phyloP scores from a whole-genome alignment of 2,797 vertebrate species.

The Acomys russatus region DNA sequence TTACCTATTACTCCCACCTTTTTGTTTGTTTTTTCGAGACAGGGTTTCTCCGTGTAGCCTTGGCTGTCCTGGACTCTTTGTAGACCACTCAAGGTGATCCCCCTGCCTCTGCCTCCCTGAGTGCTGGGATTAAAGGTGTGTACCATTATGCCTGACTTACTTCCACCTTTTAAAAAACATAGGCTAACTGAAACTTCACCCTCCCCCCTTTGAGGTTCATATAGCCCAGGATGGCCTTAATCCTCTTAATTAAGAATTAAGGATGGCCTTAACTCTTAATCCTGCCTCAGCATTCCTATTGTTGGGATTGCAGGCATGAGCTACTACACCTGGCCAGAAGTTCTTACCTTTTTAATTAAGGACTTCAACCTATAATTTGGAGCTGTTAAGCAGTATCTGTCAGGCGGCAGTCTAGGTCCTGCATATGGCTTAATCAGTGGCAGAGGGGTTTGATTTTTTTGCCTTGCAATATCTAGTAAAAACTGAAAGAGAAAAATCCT shows the following conservation, averaged over 20 bases:
- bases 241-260: neutral
- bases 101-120: too few relatives aligned
- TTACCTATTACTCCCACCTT: slow-evolving; percentile 43
- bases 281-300: neutral
- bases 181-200: slow-evolving; percentile 45
- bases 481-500: slow-evolving; percentile 87
- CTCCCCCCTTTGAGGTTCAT: slow-evolving; percentile 81
- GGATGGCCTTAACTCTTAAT: neutral
- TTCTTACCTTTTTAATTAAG: slow-evolving; percentile 95
- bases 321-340: neutral
- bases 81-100: too few relatives aligned
- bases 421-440: slow-evolving; percentile 97
- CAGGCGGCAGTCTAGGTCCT: slow-evolving; percentile 95
- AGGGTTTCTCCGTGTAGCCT: too few relatives aligned
- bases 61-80: too few relatives aligned
- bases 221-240: neutral
- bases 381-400: slow-evolving; percentile 97
- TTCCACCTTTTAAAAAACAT: slow-evolving; percentile 52
- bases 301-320: neutral
- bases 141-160: too few relatives aligned
- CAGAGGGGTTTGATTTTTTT: slow-evolving; percentile 96
- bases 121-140: too few relatives aligned
- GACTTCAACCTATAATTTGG: slow-evolving; percentile 97
- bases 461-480: slow-evolving; percentile 95
- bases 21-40: too few relatives aligned